Percentiles rank a stretch among this genome's conserved stretches.
Conservation (phyloP, 30 jellyfish, hydroid and myxozoan species). For the Aurelia sp. region DNA sequence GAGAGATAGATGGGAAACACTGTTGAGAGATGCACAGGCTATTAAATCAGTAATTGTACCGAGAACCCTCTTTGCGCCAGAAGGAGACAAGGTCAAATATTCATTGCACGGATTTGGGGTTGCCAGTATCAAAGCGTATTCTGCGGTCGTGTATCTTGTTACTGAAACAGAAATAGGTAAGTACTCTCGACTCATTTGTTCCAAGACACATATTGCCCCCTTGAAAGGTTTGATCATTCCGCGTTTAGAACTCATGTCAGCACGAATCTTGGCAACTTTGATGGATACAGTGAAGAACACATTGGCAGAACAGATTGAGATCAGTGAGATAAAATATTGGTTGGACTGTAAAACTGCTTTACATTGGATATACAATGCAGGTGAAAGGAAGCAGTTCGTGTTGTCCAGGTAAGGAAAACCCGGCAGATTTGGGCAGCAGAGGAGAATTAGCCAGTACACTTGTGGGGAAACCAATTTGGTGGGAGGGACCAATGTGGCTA, state of each 20-base stretch:
- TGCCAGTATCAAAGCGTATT: slow-evolving; percentile 20
- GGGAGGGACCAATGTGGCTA: slow-evolving; percentile 48
- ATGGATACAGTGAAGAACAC: slow-evolving; percentile 34
- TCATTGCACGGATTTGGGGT: slow-evolving; percentile 41
- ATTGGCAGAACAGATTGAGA: slow-evolving; percentile 1
- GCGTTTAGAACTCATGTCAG: slow-evolving; percentile 45
- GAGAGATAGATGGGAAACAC: slow-evolving; percentile 9
- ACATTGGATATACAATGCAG: slow-evolving; percentile 28
- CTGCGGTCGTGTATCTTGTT: slow-evolving; percentile 27
- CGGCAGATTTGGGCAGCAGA: slow-evolving; percentile 46
- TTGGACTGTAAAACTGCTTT: slow-evolving; percentile 44
- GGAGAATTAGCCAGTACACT: slow-evolving; percentile 34
- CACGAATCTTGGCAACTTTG: slow-evolving; percentile 21
- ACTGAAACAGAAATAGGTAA: slow-evolving; percentile 8
- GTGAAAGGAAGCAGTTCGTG: slow-evolving; percentile 50
- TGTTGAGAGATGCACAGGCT: neutral
- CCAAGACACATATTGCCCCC: slow-evolving; percentile 46
- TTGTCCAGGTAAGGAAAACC: slow-evolving; percentile 41
- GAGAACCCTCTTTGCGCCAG: neutral
- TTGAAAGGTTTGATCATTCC: slow-evolving; percentile 30
- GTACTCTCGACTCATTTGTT: neutral
- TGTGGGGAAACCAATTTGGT: slow-evolving; percentile 17
- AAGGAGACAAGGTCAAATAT: neutral
- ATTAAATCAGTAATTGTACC: neutral
- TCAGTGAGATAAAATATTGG: slow-evolving; percentile 28